Evolutionary conservation across 2,888 invertebrate species (phyloP), one percentile per base, ranked within the genome.

Genomic region (Oscheius sp.): DNA sequence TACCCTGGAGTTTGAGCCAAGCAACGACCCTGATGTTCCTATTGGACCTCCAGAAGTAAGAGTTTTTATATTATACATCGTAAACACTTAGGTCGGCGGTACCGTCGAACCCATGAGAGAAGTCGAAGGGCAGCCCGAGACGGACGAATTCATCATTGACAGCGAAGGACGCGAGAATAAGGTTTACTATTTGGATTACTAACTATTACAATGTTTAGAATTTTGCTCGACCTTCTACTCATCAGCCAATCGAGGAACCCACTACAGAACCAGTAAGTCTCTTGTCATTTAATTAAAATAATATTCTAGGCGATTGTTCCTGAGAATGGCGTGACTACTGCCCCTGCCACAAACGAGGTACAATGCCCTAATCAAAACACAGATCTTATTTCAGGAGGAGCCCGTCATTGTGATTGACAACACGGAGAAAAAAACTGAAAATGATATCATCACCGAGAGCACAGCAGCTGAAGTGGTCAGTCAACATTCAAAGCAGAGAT

Each of bases 381-480:
- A 35, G 27, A 18, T n/a, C 6, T 25, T 52, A 13, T 27, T 52
- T 23, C 29, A 66, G 66, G 55, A 25, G 13, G 69, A 69, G 23
- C 69, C 69, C 18, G 69, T 69, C 21, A 69, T 69, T 56, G 69
- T 69, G 21, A 55, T 69, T 41, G 69, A 69, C 29, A 41, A 69
- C 53, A 55, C 35, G 3, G 69, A 69, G 6, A 69, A 69, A 25
- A 45, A 29, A n/a, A 55, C 43, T 1, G 69, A 69, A 7, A 56
- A 29, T 2, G 41, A 69, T 49, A 49, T 49, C 27, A 66, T 66
- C 35, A 52, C 16, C 61, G 61, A 61, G 13, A 61, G 61, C 61
- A 61, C 61, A 18, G 61, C 41, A 18, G 45, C 61, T 52, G 66
- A 46, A 52, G 66, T 66, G 66, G 66, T 66, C 29, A 66, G 43